Percentiles rank a stretch among this genome's conserved stretches.
Evolutionary conservation across 1,140 invertebrate genomes (phyloP).

Genomic region (Plectrocnemia conspersa): DNA sequence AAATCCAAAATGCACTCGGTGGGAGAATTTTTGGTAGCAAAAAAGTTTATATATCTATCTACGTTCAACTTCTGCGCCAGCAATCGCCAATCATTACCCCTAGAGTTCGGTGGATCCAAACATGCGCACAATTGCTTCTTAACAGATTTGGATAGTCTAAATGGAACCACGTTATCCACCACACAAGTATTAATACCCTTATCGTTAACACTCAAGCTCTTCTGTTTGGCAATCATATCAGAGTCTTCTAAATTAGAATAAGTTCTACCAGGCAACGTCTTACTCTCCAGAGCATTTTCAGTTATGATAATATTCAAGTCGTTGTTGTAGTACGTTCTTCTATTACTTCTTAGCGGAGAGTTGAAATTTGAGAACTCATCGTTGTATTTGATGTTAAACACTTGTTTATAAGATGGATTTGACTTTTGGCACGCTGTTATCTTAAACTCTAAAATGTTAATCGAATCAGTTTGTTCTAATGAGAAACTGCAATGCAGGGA

Average conservation of each 20-base stretch:
- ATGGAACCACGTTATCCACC: conserved; percentile 41
- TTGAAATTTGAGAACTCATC: conserved; percentile 45
- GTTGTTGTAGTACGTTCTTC: conserved; percentile 26
- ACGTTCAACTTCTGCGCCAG: conserved; percentile 85
- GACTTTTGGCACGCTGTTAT: conserved; percentile 47
- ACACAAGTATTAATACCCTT: conserved; percentile 46
- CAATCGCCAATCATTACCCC: conserved; percentile 93
- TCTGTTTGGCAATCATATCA: conserved; percentile 20
- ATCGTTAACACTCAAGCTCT: conserved; percentile 40
- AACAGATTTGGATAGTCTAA: conserved; percentile 53
- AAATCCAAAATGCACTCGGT: conserved; percentile 93
- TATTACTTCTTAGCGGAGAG: conserved; percentile 31
- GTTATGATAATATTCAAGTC: conserved; percentile 30
- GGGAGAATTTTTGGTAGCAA: conserved; percentile 91
- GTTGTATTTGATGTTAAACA: conserved; percentile 48
- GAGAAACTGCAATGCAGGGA: conserved; percentile 81
- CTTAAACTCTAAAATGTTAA: conserved; percentile 48
- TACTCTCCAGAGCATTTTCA: conserved; percentile 28
- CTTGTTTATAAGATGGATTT: conserved; percentile 47
- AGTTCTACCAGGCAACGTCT: conserved; percentile 23
- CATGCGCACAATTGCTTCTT: conserved; percentile 82
- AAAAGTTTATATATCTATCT: conserved; percentile 93
- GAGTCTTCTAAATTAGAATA: conserved; percentile 22
- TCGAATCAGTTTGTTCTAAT: conserved; percentile 61
- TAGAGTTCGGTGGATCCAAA: conserved; percentile 80